Percentiles rank a stretch among this genome's conserved stretches.
These are phyloP conservation scores for Leptoclinus maculatus DNA, from an alignment of 2,797 vertebrate genomes.

Conservation along the genomic window DNA sequence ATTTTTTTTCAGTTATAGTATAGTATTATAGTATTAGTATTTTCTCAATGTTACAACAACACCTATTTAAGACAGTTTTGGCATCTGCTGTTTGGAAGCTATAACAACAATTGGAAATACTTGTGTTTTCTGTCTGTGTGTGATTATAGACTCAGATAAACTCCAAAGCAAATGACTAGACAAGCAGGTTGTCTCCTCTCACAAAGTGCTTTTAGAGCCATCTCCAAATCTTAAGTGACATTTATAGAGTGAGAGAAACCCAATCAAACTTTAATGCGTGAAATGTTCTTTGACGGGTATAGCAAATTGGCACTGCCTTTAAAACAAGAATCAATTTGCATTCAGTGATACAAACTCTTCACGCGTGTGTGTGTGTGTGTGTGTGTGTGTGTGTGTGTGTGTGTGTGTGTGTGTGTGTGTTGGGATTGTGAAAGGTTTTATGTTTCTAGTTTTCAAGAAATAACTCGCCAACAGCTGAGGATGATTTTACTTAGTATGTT, in stretches of 20 bases:
- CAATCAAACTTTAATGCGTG: slow-evolving; percentile 44
- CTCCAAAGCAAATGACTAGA: not conserved
- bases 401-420: not conserved
- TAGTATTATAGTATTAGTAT: not conserved
- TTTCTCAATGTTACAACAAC: not conserved
- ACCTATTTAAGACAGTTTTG: not conserved
- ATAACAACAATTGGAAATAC: slow-evolving; percentile 1
- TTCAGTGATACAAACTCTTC: slow-evolving; percentile 45
- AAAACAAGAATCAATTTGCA: slow-evolving; percentile 58
- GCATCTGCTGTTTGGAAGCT: not conserved
- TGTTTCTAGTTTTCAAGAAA: slow-evolving; percentile 40
- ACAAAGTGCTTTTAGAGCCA: slow-evolving; percentile 15
- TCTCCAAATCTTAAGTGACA: slow-evolving; percentile 43
- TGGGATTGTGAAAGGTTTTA: slow-evolving; percentile 28
- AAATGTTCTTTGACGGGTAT: slow-evolving; percentile 32
- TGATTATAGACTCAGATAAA: slow-evolving; percentile 18
- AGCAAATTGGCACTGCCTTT: slow-evolving; percentile 53
- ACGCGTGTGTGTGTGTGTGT: not conserved
- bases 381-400: slow-evolving; percentile 5
- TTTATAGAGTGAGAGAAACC: slow-evolving; percentile 29
- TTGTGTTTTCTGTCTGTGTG: slow-evolving; percentile 19
- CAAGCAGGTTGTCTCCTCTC: slow-evolving; percentile 22
- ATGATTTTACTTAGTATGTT: not conserved
- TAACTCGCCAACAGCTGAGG: slow-evolving; percentile 4
- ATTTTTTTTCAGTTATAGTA: not conserved